Evolutionary conservation across 2,888 invertebrate species (phyloP).

Genomic region (Temnothorax unifasciatus): DNA sequence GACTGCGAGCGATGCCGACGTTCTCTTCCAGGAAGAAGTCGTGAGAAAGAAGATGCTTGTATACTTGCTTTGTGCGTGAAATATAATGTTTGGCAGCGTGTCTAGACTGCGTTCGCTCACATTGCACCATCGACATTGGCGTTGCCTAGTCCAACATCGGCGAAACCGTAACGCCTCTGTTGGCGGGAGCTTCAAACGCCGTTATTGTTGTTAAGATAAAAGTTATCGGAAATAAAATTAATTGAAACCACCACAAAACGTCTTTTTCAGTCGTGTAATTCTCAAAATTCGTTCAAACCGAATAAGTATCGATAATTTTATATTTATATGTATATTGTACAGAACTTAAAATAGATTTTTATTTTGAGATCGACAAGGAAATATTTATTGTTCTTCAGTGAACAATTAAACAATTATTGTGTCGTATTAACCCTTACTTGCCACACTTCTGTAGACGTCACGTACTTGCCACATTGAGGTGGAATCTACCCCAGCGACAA

Average conservation of each 20-base stretch:
- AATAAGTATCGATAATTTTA: neutral
- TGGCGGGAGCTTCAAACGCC: slow-evolving; percentile 29
- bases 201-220: neutral
- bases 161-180: neutral
- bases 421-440: no score
- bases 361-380: neutral
- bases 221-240: neutral
- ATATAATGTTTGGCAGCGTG: neutral
- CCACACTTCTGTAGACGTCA: no score
- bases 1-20: neutral
- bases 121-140: neutral
- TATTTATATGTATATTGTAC: neutral
- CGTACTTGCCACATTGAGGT: no score
- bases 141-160: neutral
- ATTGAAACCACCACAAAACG: neutral
- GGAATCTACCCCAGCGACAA: no score
- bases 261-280: neutral
- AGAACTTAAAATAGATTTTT: neutral
- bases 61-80: neutral
- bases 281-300: neutral
- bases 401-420: neutral
- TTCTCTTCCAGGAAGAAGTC: neutral
- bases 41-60: neutral
- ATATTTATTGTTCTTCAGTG: neutral
- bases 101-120: neutral